A percentile compares a stretch with the other conserved stretches of the same genome.
phyloP scores from a whole-genome alignment of 2,797 vertebrate species.

The Myotis planiceps region DNA sequence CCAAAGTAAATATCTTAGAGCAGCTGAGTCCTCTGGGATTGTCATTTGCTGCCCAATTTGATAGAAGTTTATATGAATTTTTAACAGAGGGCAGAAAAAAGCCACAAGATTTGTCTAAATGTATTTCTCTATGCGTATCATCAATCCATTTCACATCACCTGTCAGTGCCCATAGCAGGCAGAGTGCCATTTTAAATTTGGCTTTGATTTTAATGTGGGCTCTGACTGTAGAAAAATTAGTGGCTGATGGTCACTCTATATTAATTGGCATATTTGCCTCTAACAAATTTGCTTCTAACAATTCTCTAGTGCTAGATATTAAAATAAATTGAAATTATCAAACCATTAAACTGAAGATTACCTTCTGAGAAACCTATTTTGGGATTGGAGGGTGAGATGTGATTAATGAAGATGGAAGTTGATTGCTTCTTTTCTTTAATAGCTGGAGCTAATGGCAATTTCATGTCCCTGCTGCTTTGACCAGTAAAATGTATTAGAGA shows the following conservation, averaged over 20 bases:
- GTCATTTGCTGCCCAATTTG: neutral
- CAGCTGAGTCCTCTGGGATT: neutral
- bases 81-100: neutral
- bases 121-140: neutral
- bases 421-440: slow-evolving; percentile 31
- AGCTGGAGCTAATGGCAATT: neutral
- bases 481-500: neutral
- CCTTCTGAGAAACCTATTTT: slow-evolving; percentile 20
- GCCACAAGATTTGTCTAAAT: neutral
- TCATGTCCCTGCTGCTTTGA: slow-evolving; percentile 27
- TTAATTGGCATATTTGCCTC: neutral
- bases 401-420: slow-evolving; percentile 3
- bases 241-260: neutral
- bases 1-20: neutral
- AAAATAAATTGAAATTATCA: slow-evolving; percentile 39
- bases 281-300: neutral
- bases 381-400: neutral
- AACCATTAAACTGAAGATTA: slow-evolving; percentile 1
- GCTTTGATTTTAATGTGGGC: neutral
- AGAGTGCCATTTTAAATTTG: neutral
- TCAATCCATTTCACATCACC: neutral
- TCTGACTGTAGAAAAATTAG: neutral
- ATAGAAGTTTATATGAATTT: neutral
- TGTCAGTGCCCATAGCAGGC: neutral
- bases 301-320: neutral